Evolutionary conservation across 2,888 invertebrate species (phyloP), one percentile per base, ranked within the genome.

Genomic region (Metalampra italica): DNA sequence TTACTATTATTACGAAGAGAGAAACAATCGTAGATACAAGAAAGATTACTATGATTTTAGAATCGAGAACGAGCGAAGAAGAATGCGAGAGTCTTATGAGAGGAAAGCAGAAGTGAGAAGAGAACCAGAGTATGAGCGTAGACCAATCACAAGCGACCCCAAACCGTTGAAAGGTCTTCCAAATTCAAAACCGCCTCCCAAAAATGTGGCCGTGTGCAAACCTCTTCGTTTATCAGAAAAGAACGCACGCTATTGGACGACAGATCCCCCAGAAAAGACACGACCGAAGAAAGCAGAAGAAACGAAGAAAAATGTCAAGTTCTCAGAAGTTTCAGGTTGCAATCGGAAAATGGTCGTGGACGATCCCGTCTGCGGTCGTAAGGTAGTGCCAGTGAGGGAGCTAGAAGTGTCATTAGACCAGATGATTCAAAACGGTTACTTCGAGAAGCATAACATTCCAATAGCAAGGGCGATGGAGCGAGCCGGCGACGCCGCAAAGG

Each of bases 371-470:
- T 80, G 77, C 46, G 87, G 88, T 0, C 63, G 81, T 9, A 88
- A 87, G 64, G 75, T 87, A 2, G 87, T 90, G 0, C 88, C 89
- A 0, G 90, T 90, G 0, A 66, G 90, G 40, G 90, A 90, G 51
- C 50, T 90, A 40, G 90, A 90, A 55, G 90, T 90, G 0, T 90
- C 90, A 0, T 65, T 90, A 36, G 89, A 88, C 55, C 90, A 90
- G 53, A 90, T 90, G 82, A 89, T 88, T 55, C 87, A 90, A 50
- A 90, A 89, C 46, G 89, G 88, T 11, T 89, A 89, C 63, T 87
- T 90, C 48, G 89, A 88, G 62, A 90, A 86, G 62, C 86, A 87
- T 43, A 89, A 88, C 46, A 87, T 88, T 46, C 87, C 83, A 34
- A 88, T 86, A 67, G 67, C 74, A 41, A 66, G 69, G 56, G 78